Evolutionary conservation across 2,888 invertebrate species (phyloP).

Genomic region (Diploptera punctata): DNA sequence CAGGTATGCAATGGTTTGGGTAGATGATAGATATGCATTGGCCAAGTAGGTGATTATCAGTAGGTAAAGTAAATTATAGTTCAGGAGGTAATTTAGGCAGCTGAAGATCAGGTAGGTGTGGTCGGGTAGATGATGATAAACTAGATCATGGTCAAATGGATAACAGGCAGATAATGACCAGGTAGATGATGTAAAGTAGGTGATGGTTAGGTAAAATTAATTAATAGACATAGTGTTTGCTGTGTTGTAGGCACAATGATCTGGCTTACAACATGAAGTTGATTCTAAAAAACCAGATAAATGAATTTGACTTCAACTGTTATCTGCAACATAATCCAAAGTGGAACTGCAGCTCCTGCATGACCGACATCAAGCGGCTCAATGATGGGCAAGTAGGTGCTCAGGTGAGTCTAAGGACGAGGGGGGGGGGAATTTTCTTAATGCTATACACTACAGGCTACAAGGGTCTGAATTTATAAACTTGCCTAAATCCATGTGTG

Average conservation of each 20-base stretch:
- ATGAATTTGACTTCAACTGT: conserved; percentile 48
- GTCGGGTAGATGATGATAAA: no score
- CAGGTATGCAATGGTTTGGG: no score
- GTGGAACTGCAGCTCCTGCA: conserved; percentile 46
- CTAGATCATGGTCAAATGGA: no score
- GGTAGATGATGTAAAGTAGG: no score
- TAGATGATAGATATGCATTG: no score
- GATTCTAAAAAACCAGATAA: conserved; percentile 50
- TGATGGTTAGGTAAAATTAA: no score
- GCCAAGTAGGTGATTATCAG: no score
- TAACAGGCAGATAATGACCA: no score
- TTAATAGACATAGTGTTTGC: no score
- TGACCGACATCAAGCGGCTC: conserved; percentile 57
- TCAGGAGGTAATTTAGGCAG: no score
- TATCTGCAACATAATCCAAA: conserved; percentile 48
- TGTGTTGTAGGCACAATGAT: conserved; percentile 51
- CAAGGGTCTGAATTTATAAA: not conserved
- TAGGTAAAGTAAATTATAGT: no score
- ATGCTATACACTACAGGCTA: not conserved
- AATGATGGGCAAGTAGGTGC: conserved; percentile 55
- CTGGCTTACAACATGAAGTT: conserved; percentile 51
- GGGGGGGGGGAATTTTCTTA: not conserved
- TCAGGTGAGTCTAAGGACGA: conserved; percentile 49
- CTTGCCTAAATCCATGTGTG: not conserved
- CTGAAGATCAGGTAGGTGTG: no score